Evolutionary conservation across 2,888 invertebrate genomes (phyloP), one percentile per base, ranked within the genome.

Genomic region (Lampropteryx suffumata): DNA sequence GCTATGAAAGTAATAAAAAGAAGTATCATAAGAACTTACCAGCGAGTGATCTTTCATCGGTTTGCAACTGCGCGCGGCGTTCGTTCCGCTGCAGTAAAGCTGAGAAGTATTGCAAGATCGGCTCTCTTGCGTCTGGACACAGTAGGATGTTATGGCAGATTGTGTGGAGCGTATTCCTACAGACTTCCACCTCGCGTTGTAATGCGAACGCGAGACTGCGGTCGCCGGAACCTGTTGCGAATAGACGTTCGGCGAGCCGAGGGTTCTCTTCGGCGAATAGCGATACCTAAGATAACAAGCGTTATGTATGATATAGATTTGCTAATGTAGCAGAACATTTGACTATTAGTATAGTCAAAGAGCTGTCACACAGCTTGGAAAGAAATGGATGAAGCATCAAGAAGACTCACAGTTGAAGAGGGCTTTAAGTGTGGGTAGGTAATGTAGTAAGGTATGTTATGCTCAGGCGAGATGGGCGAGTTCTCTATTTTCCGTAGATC

Each of bases 211-310:
- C 94, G 43, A 95, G 87, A 53, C 93, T 92, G 57, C 93, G 93
- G 72, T 95, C 94, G 26, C 91, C 79, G 0, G 91, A 84, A 53
- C 92, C 93, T 1, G 92, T 92, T 27, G 90, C 85, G 83, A 86
- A 92, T 49, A 91, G 67, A 1, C 90, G 94, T 66, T 97, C 96
- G 0, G 96, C 96, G n/a, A 97, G 93, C 61, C 95, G 94, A 0
- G 95, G 96, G 77, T 97, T 96, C 79, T 98, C 98, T 74, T 99
- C 98, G 28, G 96, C 97, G 80, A 98, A 97, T 1, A 98, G 93
- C 0, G 98, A 98, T 69, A 88, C 82, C 89, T 90, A 70, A 8
- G 30, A 17, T 3, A 11, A 13, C 0, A 8, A n/a, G 24, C 7
- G 17, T 17, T 17, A 17, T 17, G 17, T 17, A 17, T 17, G 17